Evolutionary conservation across 2,797 vertebrate genomes (phyloP).

Genomic region (Molossus molossus): DNA sequence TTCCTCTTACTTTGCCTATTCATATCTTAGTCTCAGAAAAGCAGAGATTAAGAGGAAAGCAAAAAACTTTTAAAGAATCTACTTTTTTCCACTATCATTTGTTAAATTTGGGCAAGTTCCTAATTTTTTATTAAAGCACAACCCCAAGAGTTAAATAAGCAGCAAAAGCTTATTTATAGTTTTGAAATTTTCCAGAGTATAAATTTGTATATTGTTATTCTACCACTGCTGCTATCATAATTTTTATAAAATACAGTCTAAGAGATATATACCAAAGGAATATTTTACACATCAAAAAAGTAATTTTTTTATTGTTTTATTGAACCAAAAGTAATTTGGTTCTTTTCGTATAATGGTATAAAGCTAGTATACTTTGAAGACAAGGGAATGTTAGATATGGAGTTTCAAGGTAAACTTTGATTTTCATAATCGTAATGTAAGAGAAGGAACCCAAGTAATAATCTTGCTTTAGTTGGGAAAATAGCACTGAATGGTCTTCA

Average conservation of each 20-base stretch:
- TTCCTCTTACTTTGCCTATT: conserved; percentile 12
- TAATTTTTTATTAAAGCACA: background rate
- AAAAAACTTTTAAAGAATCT: conserved; percentile 38
- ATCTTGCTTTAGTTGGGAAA: background rate
- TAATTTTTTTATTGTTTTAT: too few relatives aligned
- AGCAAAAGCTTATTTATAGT: conserved; percentile 12
- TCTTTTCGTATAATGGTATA: background rate
- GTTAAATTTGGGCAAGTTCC: background rate
- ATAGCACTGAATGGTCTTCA: background rate
- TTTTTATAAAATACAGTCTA: background rate
- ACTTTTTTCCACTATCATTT: background rate
- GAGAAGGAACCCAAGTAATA: background rate
- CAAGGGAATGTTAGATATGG: background rate
- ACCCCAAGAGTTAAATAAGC: background rate
- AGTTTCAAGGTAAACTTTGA: conserved; percentile 35
- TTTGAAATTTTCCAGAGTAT: conserved; percentile 43
- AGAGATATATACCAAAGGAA: background rate
- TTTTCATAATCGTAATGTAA: conserved; percentile 1
- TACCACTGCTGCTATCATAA: background rate
- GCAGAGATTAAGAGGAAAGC: conserved; percentile 47
- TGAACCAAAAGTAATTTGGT: background rate
- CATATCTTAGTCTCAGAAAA: conserved; percentile 21
- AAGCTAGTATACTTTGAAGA: background rate
- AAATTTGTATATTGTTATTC: background rate
- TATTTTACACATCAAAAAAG: background rate